Percentiles rank a stretch among this genome's conserved stretches.
These are phyloP conservation scores for Luscinia luscinia DNA, from an alignment of 2,797 vertebrate species.

Conservation along the genomic window DNA sequence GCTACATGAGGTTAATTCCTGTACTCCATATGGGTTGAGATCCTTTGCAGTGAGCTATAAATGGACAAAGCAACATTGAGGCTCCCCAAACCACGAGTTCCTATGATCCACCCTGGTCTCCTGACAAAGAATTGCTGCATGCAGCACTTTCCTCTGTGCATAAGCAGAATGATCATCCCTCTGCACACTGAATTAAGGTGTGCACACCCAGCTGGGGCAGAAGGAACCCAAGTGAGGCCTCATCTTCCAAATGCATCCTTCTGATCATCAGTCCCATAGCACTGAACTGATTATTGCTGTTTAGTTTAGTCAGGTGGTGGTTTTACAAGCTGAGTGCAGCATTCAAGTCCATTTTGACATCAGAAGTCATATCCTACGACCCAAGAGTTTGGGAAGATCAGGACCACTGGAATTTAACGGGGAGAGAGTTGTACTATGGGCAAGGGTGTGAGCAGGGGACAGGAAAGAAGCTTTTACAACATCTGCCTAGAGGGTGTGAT, in stretches of 20 bases:
- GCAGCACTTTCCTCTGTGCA: conserved; percentile 54
- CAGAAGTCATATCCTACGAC: conserved; percentile 21
- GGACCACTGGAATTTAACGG: background rate
- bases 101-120: background rate
- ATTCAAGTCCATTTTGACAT: conserved; percentile 36
- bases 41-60: conserved; percentile 59
- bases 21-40: conserved; percentile 34
- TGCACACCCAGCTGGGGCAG: conserved; percentile 34
- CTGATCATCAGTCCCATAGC: conserved; percentile 34
- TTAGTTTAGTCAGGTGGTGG: conserved; percentile 30
- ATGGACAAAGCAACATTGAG: conserved; percentile 58
- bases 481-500: conserved; percentile 18
- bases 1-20: conserved; percentile 68
- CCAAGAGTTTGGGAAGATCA: conserved; percentile 44
- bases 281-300: conserved; percentile 78
- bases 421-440: background rate
- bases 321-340: conserved; percentile 46
- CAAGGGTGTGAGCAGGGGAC: rapidly evolving
- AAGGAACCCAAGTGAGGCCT: conserved; percentile 37
- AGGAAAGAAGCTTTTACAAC: background rate
- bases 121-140: conserved; percentile 39
- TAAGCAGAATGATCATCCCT: conserved; percentile 43
- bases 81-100: conserved; percentile 21
- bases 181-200: conserved; percentile 43
- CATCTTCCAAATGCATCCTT: background rate